Evolutionary conservation across 2,113 vertebrate species (phyloP), one percentile per base, ranked within the genome.

Genomic region (Serilophus lunatus): DNA sequence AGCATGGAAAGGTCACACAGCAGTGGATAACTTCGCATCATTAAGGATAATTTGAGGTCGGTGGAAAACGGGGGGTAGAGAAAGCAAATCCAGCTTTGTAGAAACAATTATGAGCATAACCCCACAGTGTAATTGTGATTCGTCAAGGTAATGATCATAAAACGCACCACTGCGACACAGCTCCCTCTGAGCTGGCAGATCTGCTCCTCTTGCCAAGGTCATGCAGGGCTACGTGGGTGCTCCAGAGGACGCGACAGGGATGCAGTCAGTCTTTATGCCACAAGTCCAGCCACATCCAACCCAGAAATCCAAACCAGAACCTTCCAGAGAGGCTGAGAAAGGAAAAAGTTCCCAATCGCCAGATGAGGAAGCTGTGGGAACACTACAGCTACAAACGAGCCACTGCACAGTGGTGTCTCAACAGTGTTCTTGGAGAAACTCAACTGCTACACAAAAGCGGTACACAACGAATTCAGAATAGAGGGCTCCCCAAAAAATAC

Each of bases 21-120:
- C 18, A 45, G 77, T 42, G 7, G 9, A 82, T 77, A 95, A 54
- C 38, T 87, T 88, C 68, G 45, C 71, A 44, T 64, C 31, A 33
- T 86, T 76, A 85, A 95, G 88, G 91, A 95, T 93, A 97, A 97
- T 76, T 97, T 83, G 79, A 96, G 95, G 96, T 98, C 91, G 90
- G 35, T 13, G 29, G 49, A 42, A 82, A 42, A 57, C 49, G 26
- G 26, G 6, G 23, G 9, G 16, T 19, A 36, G 22, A 53, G 35
- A 38, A 63, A 81, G 47, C 56, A 92, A 90, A 75, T 83, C 68
- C 65, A 94, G 88, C 83, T 95, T 92, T 75, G 54, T 17, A 59
- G 75, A 88, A 94, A 81, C 93, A 91, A 88, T 97, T 94, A 97
- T 72, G 71, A 94, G 91, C 40, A 35, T 88, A 96, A 93, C 93